Evolutionary conservation across 2,113 vertebrate genomes (phyloP), one percentile per base, ranked within the genome.

Genomic region (Gambusia affinis): DNA sequence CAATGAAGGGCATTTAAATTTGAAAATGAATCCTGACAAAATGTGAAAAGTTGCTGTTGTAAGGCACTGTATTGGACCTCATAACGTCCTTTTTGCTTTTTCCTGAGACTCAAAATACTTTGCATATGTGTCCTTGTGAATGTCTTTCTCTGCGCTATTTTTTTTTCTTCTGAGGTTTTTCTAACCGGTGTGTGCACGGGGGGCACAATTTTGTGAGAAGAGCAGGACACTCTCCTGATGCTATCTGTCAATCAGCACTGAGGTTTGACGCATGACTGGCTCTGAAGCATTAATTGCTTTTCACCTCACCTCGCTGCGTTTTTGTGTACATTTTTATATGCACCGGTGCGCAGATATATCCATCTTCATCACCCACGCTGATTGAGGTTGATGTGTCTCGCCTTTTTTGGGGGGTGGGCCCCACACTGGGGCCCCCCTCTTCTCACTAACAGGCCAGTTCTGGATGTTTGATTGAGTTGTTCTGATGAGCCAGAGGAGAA

Each of bases 381-480:
- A 92, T 94, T 91, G 87, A 90, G 88, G 88, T 85, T 85, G 90
- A 92, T 83, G 83, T 66, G 79, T 86, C 91, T 83, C 89, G 76
- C 89, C 87, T 87, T 78, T 79, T 37, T 77, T 1, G 60, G 79
- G 72, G 79, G 79, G 76, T 11, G 35, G 35, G 35, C 73, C 54
- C n/a, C 72, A 27, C 80, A 64, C 60, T 6, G 75, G 78, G 82
- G 60, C 72, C 80, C 80, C 44, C 44, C 51, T n/a, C 8, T 57
- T 57, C 51, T 81, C 29, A 77, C 86, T 85, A 78, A 87, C 82
- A 73, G 85, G 83, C 85, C 79, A 80, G 70, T 10, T 47, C 66
- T 85, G 79, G 79, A 73, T 81, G 80, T 92, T 90, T 92, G 91
- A 93, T 93, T 90, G 91, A 94, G 89, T 88, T 86, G 86, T 90